Evolutionary conservation across 1,140 invertebrate genomes (phyloP).

Genomic region (Drosophila repleta): DNA sequence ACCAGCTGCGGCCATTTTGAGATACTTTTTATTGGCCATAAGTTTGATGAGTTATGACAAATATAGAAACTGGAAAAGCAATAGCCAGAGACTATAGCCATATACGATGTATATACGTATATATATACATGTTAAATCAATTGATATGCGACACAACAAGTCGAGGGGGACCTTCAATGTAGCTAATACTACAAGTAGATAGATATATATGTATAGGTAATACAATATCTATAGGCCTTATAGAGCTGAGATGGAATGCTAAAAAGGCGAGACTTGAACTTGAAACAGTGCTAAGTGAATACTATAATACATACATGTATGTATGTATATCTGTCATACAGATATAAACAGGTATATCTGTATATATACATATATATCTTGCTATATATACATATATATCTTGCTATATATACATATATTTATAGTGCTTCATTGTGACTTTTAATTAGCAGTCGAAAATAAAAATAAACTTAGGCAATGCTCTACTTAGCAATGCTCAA

Average conservation of each 20-base stretch:
- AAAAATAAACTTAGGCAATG: neutral
- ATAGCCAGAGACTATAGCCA: conserved; percentile 49
- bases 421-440: neutral
- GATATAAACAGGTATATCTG: neutral
- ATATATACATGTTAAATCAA: neutral
- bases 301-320: neutral
- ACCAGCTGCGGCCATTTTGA: conserved; percentile 79
- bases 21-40: conserved; percentile 71
- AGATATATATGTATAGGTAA: neutral
- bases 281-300: conserved; percentile 15
- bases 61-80: conserved; percentile 74
- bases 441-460: conserved; percentile 25
- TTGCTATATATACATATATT: neutral
- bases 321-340: neutral
- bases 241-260: conserved; percentile 22
- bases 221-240: conserved; percentile 13
- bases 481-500: too few relatives aligned
- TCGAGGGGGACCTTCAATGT: conserved; percentile 36
- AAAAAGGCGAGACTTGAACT: conserved; percentile 37
- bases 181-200: neutral
- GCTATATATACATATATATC: neutral
- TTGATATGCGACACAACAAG: conserved; percentile 59
- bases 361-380: too few relatives aligned
- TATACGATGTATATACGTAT: conserved; percentile 15
- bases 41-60: conserved; percentile 69